These are phyloP conservation scores for Corythoichthys haematopterus DNA, from an alignment of 2,113 vertebrate genomes.

Conservation along the genomic window DNA sequence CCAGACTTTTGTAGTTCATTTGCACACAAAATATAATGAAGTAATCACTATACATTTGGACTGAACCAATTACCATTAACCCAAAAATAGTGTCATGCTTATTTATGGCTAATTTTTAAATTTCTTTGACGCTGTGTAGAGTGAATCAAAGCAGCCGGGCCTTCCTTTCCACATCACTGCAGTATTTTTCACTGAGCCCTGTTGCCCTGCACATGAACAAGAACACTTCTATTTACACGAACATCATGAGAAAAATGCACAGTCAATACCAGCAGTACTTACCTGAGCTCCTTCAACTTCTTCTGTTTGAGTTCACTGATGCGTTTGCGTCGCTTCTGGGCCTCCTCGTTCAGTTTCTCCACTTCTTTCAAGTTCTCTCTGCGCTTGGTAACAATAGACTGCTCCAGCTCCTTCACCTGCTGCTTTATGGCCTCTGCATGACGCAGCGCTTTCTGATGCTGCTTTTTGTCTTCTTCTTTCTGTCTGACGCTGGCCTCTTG, in stretches of 20 bases:
- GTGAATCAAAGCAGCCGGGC: constrained; percentile 29
- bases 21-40: neutral
- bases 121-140: neutral
- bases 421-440: constrained; percentile 65
- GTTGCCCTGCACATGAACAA: constrained; percentile 62
- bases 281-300: constrained; percentile 84
- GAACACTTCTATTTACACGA: neutral
- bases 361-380: constrained; percentile 71
- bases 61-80: neutral
- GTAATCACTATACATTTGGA: neutral
- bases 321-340: constrained; percentile 58
- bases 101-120: neutral
- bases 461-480: constrained; percentile 70
- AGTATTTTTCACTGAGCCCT: constrained; percentile 83
- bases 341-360: constrained; percentile 69
- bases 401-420: constrained; percentile 78
- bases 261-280: neutral
- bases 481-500: constrained; percentile 53
- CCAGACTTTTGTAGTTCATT: neutral
- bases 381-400: constrained; percentile 56
- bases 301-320: constrained; percentile 76
- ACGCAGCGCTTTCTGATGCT: constrained; percentile 42
- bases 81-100: neutral
- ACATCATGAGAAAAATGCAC: neutral
- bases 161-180: constrained; percentile 74